A percentile compares a stretch with the other conserved stretches of the same genome.
Evolutionary conservation across 1,140 invertebrate genomes (phyloP).

Genomic region (Cataglyphis hispanica): DNA sequence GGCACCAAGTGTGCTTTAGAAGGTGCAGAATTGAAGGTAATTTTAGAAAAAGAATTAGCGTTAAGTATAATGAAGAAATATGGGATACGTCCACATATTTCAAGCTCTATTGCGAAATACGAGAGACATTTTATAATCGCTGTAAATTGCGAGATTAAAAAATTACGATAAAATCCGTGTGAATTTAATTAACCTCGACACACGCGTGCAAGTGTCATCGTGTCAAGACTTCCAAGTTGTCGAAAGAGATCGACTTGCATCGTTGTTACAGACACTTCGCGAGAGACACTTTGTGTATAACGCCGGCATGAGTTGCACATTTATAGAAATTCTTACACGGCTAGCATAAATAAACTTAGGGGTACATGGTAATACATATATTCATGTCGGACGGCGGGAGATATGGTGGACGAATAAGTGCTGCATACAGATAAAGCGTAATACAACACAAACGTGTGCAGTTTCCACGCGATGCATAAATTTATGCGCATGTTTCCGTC

Average conservation of each 20-base stretch:
- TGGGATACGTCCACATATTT: neutral
- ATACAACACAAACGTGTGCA: slow-evolving; percentile 31
- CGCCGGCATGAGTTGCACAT: neutral
- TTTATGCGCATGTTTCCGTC: slow-evolving; percentile 7
- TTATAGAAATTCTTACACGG: slow-evolving; percentile 41
- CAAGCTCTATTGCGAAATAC: neutral
- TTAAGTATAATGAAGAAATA: neutral
- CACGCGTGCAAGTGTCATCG: neutral
- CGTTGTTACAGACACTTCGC: neutral
- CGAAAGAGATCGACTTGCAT: neutral
- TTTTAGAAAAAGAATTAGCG: neutral
- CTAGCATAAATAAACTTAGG: slow-evolving; percentile 45
- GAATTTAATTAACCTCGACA: slow-evolving; percentile 32
- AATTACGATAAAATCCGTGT: neutral
- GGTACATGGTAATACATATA: slow-evolving; percentile 46
- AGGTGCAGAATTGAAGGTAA: neutral
- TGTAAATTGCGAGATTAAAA: neutral
- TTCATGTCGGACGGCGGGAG: slow-evolving; percentile 11
- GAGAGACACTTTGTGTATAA: slow-evolving; percentile 1
- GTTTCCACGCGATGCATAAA: slow-evolving; percentile 37
- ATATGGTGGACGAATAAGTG: slow-evolving; percentile 38
- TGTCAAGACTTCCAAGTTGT: neutral
- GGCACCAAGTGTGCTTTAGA: slow-evolving; percentile 7
- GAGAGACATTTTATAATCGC: neutral
- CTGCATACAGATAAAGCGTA: slow-evolving; percentile 18